A percentile compares a stretch with the other conserved stretches of the same genome.
These are phyloP conservation scores for Goniozus legneri DNA, from an alignment of 1,140 invertebrate species.

Conservation along the genomic window DNA sequence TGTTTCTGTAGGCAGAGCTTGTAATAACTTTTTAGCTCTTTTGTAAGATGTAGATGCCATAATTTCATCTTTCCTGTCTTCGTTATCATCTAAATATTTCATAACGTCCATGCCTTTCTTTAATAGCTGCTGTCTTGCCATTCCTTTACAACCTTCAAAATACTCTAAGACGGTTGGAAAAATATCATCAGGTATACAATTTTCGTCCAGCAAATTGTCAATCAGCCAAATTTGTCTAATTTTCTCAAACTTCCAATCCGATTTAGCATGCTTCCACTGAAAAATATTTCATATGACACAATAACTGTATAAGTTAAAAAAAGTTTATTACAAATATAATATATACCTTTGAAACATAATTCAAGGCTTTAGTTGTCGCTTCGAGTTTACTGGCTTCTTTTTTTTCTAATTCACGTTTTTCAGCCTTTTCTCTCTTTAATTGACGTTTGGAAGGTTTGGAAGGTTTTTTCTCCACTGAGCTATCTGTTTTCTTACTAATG, in stretches of 20 bases:
- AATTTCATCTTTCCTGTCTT: constrained; percentile 39
- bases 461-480: constrained; percentile 20
- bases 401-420: constrained; percentile 18
- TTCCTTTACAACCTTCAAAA: constrained; percentile 64
- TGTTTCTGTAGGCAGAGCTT: constrained; percentile 46
- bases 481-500: neutral
- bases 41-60: constrained; percentile 50
- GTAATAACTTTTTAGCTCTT: constrained; percentile 55
- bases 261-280: constrained; percentile 66
- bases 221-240: constrained; percentile 70
- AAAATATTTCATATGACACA: constrained; percentile 10
- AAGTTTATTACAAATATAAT: neutral
- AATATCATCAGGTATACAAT: constrained; percentile 57
- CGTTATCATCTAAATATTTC: constrained; percentile 59
- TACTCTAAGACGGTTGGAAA: constrained; percentile 69
- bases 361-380: constrained; percentile 32
- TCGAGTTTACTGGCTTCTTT: constrained; percentile 23
- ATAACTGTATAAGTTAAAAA: constrained; percentile 4
- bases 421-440: constrained; percentile 35
- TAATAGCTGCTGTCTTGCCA: constrained; percentile 59
- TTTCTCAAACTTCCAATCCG: constrained; percentile 77
- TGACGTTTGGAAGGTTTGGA: constrained; percentile 32
- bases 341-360: constrained; percentile 41
- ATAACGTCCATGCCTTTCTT: constrained; percentile 64
- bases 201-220: constrained; percentile 63